Evolutionary conservation across 92 coral and sea anemone genomes (phyloP), one percentile per base, ranked within the genome.

Genomic region (Nematostella vectensis): DNA sequence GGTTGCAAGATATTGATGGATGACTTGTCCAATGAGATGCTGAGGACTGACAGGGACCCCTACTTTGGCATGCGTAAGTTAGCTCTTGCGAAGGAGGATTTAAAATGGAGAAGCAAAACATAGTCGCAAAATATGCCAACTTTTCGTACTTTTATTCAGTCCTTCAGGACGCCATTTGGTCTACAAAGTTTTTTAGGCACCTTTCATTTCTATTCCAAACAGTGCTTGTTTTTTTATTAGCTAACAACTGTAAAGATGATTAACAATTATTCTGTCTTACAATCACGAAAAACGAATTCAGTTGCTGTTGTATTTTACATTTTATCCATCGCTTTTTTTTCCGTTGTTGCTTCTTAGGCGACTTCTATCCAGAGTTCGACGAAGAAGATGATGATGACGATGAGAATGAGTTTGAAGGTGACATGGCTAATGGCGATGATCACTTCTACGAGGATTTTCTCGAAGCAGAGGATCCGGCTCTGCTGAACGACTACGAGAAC

Each of bases 401-500:
- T 2, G 77, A 51, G 3, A 68, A 78, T 15, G 75, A 56, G 18
- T 49, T 54, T 12, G 53, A 54, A 18, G 65, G 56, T 50, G 45
- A 71, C 23, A 29, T 62, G 28, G 29, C 48, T 36, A 61, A 76
- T 29, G 83, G 61, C 1, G 62, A 61, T 18, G 66, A 63, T 59
- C 59, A 70, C 19, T 44, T 57, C 20, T 66, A 55, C 4, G 80
- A 69, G 28, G 88, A 85, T 58, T 80, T 70, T 43, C 83, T 85
- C 19, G 73, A 69, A 48, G 87, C 88, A 11, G 86, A 81, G 56
- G 85, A 85, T 63, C 94, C 88, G 16, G 77, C 94, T 9, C 42
- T 77, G 52, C 49, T 68, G 37, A 29, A 31, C 42, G 82, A 76
- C 29, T 74, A 76, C 25, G 75, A 30, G 28, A 48, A 63, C 16